Evolutionary conservation across 2,888 invertebrate genomes (phyloP), one percentile per base, ranked within the genome.

Genomic region (Labia minor): DNA sequence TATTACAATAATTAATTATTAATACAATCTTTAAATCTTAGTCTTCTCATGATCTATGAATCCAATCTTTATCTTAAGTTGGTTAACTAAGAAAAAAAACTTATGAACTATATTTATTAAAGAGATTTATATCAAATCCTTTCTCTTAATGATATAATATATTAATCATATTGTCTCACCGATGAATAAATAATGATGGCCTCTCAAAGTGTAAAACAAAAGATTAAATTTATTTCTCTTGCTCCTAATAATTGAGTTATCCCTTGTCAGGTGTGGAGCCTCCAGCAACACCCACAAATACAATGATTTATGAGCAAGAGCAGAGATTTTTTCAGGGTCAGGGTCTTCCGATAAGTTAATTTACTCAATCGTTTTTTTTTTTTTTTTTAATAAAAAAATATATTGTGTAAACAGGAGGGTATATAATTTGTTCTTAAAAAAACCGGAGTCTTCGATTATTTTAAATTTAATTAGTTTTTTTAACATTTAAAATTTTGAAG

Each of bases 361-460:
- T 49, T 49, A 49, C 49, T 49, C 49, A 49, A 49, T n/a, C 49
- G 49, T n/a, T n/a, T n/a, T n/a, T n/a, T n/a, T n/a, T n/a, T n/a
- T n/a, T n/a, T n/a, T n/a, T n/a, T n/a, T n/a, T n/a, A 16, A 14
- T 49, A 49, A 49, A 49, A 49, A 49, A 49, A 49, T 49, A 49
- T 49, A 8, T 49, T 49, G 49, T 49, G 3, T 49, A 49, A 4
- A n/a, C 49, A 49, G 16, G 14, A 49, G 49, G 49, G 4, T 49
- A n/a, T n/a, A 14, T 49, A 49, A 49, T 49, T 49, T 49, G 49
- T 3, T 26, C 26, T 14, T 49, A n/a, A n/a, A n/a, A n/a, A n/a
- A n/a, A n/a, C n/a, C 14, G 8, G 49, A 49, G 16, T 4, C 14
- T 33, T 16, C 49, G 16, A n/a, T 49, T 49, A 49, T 49, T 49